Percentiles rank a stretch among this genome's conserved stretches.
These are phyloP conservation scores for Gnathonemus echidnorhynchus DNA, from an alignment of 2,113 vertebrate species.

Conservation along the genomic window DNA sequence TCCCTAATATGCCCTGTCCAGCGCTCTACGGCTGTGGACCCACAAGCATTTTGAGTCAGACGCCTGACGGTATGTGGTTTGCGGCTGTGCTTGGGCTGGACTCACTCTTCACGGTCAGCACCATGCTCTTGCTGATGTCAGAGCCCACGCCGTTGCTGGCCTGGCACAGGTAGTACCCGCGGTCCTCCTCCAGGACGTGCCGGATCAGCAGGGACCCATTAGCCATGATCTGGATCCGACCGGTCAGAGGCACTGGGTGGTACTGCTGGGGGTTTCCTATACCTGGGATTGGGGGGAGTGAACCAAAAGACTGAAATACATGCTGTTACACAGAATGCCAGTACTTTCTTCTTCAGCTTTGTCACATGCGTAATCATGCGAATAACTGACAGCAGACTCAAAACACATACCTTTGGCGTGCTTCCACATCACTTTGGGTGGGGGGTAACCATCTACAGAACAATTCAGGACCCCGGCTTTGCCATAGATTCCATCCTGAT, in stretches of 20 bases:
- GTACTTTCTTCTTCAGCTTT: neutral
- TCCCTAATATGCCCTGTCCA: neutral
- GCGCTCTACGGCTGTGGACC: neutral
- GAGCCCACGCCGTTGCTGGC: constrained; percentile 97
- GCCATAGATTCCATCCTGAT: constrained; percentile 95
- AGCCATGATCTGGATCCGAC: constrained; percentile 92
- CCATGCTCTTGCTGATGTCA: constrained; percentile 99
- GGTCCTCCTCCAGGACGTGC: constrained; percentile 93
- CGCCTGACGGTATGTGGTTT: neutral
- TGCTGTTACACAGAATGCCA: neutral
- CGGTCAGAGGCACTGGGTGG: constrained; percentile 89
- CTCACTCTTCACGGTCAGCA: constrained; percentile 96
- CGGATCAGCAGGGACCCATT: constrained; percentile 94
- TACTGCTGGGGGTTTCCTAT: constrained; percentile 96
- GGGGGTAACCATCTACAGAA: constrained; percentile 92
- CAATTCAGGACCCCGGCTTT: constrained; percentile 93
- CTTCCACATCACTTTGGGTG: constrained; percentile 98
- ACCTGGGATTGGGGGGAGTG: constrained; percentile 45
- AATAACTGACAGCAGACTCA: neutral
- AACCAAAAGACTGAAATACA: neutral
- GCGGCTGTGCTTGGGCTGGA: constrained; percentile 23
- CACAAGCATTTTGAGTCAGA: neutral
- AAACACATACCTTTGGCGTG: constrained; percentile 80
- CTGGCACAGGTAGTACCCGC: constrained; percentile 95
- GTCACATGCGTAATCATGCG: neutral